These are phyloP conservation scores for Anarrhichthys ocellatus DNA, from an alignment of 2,113 vertebrate species.

Conservation along the genomic window DNA sequence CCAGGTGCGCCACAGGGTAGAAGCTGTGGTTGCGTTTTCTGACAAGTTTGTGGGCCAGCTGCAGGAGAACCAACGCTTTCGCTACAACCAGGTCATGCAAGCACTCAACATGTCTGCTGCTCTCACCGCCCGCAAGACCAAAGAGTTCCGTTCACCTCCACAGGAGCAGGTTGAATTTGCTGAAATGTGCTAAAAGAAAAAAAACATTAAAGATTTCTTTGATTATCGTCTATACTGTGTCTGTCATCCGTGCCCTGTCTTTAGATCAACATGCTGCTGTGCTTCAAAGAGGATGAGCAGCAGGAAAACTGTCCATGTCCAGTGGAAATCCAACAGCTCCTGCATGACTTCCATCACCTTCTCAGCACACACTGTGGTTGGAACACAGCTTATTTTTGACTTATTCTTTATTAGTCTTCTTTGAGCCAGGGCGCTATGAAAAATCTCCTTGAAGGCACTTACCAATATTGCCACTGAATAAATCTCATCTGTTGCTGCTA, in stretches of 20 bases:
- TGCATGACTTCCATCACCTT: slow-evolving; percentile 91
- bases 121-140: slow-evolving; percentile 94
- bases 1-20: slow-evolving; percentile 93
- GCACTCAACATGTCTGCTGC: slow-evolving; percentile 98
- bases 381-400: slow-evolving; percentile 19
- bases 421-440: neutral
- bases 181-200: neutral
- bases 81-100: slow-evolving; percentile 95
- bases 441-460: slow-evolving; percentile 9
- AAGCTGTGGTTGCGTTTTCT: slow-evolving; percentile 93
- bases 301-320: slow-evolving; percentile 90
- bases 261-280: slow-evolving; percentile 95
- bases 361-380: slow-evolving; percentile 91
- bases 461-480: neutral
- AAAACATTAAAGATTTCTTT: neutral
- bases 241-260: neutral
- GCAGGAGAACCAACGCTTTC: slow-evolving; percentile 93
- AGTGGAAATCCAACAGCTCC: slow-evolving; percentile 87
- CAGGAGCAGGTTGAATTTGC: slow-evolving; percentile 91
- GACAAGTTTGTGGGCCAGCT: slow-evolving; percentile 91
- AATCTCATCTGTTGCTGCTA: slow-evolving; percentile 6
- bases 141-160: slow-evolving; percentile 93
- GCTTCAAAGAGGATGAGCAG: slow-evolving; percentile 89
- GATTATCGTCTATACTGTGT: neutral
- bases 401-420: slow-evolving; percentile 23